Evolutionary conservation across 2,888 invertebrate genomes (phyloP).

Genomic region (Colletes collaris): DNA sequence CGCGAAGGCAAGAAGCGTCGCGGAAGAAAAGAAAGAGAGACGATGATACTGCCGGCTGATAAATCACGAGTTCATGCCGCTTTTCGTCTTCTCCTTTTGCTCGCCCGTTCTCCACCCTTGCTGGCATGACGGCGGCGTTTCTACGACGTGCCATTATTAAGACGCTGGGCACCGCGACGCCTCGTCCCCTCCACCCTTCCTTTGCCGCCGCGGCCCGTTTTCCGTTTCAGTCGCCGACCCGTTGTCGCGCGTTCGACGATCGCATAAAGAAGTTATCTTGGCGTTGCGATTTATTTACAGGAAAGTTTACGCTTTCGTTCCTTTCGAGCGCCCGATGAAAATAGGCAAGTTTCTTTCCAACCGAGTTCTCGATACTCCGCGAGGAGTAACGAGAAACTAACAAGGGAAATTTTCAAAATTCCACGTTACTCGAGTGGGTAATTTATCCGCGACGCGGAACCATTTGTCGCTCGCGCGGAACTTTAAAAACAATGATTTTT

Average conservation of each 20-base stretch:
- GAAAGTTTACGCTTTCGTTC: conserved; percentile 43
- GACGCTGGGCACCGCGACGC: conserved; percentile 64
- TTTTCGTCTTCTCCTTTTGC: conserved; percentile 58
- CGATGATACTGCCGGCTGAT: conserved; percentile 57
- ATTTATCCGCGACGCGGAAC: too few species aligned
- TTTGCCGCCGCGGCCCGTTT: background rate
- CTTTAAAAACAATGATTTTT: too few species aligned
- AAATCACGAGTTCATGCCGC: conserved; percentile 66
- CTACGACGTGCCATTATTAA: conserved; percentile 68
- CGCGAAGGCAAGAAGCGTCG: background rate
- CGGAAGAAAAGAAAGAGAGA: conserved; percentile 16
- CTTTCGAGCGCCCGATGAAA: conserved; percentile 37
- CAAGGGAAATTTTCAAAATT: too few species aligned
- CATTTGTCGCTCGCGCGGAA: too few species aligned
- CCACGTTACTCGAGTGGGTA: too few species aligned
- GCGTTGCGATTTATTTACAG: conserved; percentile 43
- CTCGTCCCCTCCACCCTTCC: conserved; percentile 7
- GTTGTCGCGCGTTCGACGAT: conserved; percentile 34
- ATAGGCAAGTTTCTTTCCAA: conserved; percentile 15
- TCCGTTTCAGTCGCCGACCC: conserved; percentile 19
- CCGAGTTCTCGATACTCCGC: background rate
- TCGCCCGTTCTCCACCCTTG: conserved; percentile 33
- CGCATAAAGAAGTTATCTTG: conserved; percentile 53
- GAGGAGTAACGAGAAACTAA: background rate
- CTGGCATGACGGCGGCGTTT: conserved; percentile 60